Evolutionary conservation across 2,113 vertebrate species (phyloP), one percentile per base, ranked within the genome.

Genomic region (Halichoeres trimaculatus): DNA sequence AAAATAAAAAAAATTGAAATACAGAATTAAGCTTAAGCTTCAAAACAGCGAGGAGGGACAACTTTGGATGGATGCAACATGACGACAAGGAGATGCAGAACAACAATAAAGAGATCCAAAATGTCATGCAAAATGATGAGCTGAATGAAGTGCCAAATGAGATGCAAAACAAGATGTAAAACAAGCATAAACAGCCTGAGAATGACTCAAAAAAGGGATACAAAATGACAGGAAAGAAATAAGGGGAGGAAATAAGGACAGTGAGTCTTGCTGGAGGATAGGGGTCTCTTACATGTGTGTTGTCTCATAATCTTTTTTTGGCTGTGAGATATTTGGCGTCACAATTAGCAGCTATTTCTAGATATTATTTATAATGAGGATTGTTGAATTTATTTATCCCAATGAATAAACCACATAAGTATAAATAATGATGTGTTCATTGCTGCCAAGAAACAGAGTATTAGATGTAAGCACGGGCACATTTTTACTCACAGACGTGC

Each of bases 291-390:
- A 14, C 14, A n/a, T 22, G 30, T 65, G 34, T 5, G 14, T 26
- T 34, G 36, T 45, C 24, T 75, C 24, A 36, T 35, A 43, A 59
- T 24, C 35, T 19, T 4, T 35, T n/a, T 55, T 2, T 45, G 24
- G 30, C 60, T 55, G 10, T 48, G 55, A 23, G 22, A 5, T 34
- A 36, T 47, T 55, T 6, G 20, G 47, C 7, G 16, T 34, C 24
- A 57, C n/a, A 45, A 40, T 58, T 16, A 61, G 47, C 45, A 52
- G 22, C 30, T 53, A 35, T 52, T 62, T 50, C 13, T 38, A 47
- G 8, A 26, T 53, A 53, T 52, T 47, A 47, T 48, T 45, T 52
- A 17, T 36, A 1, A 23, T 58, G 34, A 24, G 0, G 48, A n/a
- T 62, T 10, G 17, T 22, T 6, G 50, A 20, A 23, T 2, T n/a